phyloP scores from a whole-genome alignment of 2,113 vertebrate species.

The Setophaga kirtlandii region DNA sequence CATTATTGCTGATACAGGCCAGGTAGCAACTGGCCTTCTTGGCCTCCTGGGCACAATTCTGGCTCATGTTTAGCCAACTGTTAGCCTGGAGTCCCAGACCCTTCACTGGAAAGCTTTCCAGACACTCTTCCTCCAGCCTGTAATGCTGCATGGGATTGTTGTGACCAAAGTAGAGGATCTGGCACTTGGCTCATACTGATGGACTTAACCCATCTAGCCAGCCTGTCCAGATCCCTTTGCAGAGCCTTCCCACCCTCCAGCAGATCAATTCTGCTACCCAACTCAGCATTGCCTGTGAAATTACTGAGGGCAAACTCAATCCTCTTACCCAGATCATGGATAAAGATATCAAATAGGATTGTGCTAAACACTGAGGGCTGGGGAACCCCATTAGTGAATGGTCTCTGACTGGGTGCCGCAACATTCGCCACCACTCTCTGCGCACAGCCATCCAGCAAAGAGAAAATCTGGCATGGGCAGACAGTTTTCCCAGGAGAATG shows the following conservation, averaged over 20 bases:
- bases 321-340: not conserved
- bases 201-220: not conserved
- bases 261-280: not conserved
- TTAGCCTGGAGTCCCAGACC: too few relatives aligned
- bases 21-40: not conserved
- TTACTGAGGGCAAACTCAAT: accelerated
- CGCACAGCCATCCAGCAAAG: not conserved
- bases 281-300: not conserved
- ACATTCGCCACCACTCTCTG: too few relatives aligned
- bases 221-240: not conserved
- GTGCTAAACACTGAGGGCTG: too few relatives aligned
- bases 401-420: too few relatives aligned
- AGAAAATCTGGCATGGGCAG: too few relatives aligned
- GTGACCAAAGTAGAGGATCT: not conserved
- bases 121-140: not conserved
- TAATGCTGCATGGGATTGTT: not conserved
- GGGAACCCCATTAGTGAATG: accelerated
- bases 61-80: accelerated
- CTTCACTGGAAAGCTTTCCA: not conserved
- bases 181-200: too few relatives aligned
- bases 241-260: not conserved
- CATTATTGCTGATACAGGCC: not conserved
- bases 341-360: not conserved
- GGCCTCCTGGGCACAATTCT: not conserved
- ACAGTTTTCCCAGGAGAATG: not conserved